Percentiles rank a stretch among this genome's conserved stretches.
Conservation (phyloP, 2,113 vertebrate genomes). For the Erythrolamprus reginae region DNA sequence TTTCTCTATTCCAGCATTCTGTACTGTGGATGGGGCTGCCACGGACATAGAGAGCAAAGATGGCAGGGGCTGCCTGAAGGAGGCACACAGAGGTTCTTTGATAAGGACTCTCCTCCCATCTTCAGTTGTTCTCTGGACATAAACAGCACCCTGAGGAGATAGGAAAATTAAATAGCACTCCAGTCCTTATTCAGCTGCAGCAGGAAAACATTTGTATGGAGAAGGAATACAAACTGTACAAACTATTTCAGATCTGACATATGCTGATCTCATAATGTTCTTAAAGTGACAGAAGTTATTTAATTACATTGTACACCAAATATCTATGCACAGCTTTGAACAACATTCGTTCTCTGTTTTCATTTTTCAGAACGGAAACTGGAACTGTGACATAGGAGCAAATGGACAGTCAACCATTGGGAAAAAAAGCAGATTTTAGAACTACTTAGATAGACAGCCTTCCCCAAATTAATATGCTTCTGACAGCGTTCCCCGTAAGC, state of each 20-base stretch:
- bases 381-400: background rate
- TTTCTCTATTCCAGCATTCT: conserved; percentile 5
- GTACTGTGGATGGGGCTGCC: background rate
- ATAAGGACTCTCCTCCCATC: conserved; percentile 40
- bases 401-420: background rate
- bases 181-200: background rate
- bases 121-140: conserved; percentile 27
- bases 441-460: background rate
- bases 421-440: background rate
- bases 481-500: too few relatives aligned
- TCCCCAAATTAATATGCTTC: background rate
- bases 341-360: background rate
- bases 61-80: conserved; percentile 22
- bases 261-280: background rate
- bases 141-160: conserved; percentile 5
- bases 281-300: background rate
- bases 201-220: background rate
- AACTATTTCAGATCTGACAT: background rate
- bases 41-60: background rate
- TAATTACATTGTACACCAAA: background rate
- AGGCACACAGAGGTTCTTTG: conserved; percentile 13
- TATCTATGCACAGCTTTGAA: background rate
- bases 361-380: background rate
- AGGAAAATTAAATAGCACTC: background rate
- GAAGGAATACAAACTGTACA: background rate